Evolutionary conservation across 1,140 invertebrate genomes (phyloP).

Genomic region (Oncopeltus fasciatus): DNA sequence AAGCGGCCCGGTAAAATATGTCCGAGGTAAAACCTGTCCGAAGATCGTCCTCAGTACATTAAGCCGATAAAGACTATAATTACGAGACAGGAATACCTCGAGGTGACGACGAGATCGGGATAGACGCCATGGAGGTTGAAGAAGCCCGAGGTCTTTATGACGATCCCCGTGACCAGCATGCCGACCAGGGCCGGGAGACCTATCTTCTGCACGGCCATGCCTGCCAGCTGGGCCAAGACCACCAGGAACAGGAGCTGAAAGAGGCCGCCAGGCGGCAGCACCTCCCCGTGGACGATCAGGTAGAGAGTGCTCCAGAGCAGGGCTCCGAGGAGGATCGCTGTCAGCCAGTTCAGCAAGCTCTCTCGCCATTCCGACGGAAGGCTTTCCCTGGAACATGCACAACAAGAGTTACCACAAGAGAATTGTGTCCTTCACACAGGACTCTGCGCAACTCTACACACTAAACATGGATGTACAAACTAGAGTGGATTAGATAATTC

Average conservation of each 20-base stretch:
- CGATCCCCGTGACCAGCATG: constrained; percentile 24
- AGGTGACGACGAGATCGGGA: constrained; percentile 16
- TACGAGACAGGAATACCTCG: too few species aligned
- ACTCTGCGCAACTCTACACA: too few species aligned
- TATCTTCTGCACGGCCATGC: constrained; percentile 10
- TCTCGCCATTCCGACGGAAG: neutral
- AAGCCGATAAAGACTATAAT: too few species aligned
- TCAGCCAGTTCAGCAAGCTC: neutral
- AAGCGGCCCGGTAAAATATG: too few species aligned
- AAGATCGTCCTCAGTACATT: too few species aligned
- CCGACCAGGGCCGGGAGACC: constrained; percentile 23
- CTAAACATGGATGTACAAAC: too few species aligned
- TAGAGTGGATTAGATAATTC: too few species aligned
- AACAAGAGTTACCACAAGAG: too few species aligned
- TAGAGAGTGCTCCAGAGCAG: constrained; percentile 29
- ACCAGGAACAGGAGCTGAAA: constrained; percentile 49
- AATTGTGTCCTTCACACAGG: too few species aligned
- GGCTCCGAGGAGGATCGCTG: neutral
- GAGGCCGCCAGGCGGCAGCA: constrained; percentile 56
- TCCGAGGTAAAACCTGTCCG: too few species aligned
- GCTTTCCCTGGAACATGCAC: neutral
- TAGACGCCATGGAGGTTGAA: constrained; percentile 22
- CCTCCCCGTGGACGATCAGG: constrained; percentile 53
- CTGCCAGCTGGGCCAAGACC: constrained; percentile 16
- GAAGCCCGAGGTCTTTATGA: constrained; percentile 20